Evolutionary conservation across 2,888 invertebrate species (phyloP), one percentile per base, ranked within the genome.

Genomic region (Brachypterus glaber): DNA sequence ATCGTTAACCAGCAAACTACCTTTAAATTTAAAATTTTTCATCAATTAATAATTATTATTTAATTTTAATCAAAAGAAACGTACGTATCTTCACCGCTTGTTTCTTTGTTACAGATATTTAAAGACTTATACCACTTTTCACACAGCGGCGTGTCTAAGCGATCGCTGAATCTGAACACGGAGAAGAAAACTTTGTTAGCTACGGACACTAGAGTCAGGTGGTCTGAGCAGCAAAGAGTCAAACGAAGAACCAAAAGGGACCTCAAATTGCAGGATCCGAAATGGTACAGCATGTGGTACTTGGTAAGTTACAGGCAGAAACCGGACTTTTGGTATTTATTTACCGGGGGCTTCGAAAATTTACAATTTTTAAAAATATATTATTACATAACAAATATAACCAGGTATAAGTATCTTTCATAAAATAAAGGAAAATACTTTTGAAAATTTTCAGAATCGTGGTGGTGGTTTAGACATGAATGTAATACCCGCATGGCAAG

Each of bases 201-300:
- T 42, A 71, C 74, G 34, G 89, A 92, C 64, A 69, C 74, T 39
- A 74, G 87, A 47, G 86, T 92, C 44, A 73, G 73, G 47, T 89
- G 89, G 83, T 79, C 87, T 33, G 73, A 79, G 58, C 92, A 92
- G 60, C 91, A 92, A 66, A 71, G 73, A 32, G 78, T 80, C 1
- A 82, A 85, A 54, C 77, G 77, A 37, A 74, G 93, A 49, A 74
- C 76, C 51, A 95, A 93, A 68, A 72, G 92, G 49, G 88, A 89
- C 63, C 75, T 79, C 45, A 70, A 76, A 49, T 63, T 63, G 47
- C 60, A 61, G 59, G 95, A 95, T 69, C 88, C 87, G 18, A 82
- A 86, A 67, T 96, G 95, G 95, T 77, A 83, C 21, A 80, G 82
- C 53, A 93, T 92, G 92, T 96, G 95, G 95, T 95, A 95, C 70